Evolutionary conservation across 2,888 invertebrate species (phyloP), one percentile per base, ranked within the genome.

Genomic region (Anorthoa munda): DNA sequence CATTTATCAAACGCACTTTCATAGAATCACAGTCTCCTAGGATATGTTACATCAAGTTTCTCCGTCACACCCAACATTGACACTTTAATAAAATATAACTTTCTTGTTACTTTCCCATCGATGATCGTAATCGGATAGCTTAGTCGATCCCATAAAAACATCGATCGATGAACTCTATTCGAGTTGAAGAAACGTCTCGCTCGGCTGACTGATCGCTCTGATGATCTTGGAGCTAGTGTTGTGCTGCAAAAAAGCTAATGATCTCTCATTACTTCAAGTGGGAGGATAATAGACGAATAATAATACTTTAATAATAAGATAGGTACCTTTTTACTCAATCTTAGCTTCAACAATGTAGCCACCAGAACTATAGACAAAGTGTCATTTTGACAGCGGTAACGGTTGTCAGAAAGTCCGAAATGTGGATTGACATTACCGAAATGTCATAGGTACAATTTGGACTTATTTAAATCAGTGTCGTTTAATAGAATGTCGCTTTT

Each of bases 131-230:
- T 92, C 89, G 85, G 92, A 94, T 93, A 90, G 82, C 81, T 56
- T 83, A 80, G 86, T 86, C 78, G 81, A 85, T 71, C 83, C 75
- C 66, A 91, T 92, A 93, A 93, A 93, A 93, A 92, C 90, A n/a
- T 88, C 91, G 94, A 92, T 88, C 95, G 92, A 92, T 93, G 95
- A 94, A 94, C 95, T 87, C 85, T 85, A 73, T 18, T 81, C 86
- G 90, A 92, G 95, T 95, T 95, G 95, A 95, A 95, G 90, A 95
- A 93, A 95, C 96, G 95, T 94, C 89, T 84, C 95, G 95, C 94
- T 93, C 83, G 90, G 92, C 79, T 92, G 92, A 79, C 80, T 92
- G 91, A 93, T 93, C 89, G 89, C 85, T 86, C 84, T 75, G 79
- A 77, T 83, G 79, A 68, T 81, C 77, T 76, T 26, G 45, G 63